Evolutionary conservation across 2,797 vertebrate genomes (phyloP).

Genomic region (Rhyacichthys aspro): DNA sequence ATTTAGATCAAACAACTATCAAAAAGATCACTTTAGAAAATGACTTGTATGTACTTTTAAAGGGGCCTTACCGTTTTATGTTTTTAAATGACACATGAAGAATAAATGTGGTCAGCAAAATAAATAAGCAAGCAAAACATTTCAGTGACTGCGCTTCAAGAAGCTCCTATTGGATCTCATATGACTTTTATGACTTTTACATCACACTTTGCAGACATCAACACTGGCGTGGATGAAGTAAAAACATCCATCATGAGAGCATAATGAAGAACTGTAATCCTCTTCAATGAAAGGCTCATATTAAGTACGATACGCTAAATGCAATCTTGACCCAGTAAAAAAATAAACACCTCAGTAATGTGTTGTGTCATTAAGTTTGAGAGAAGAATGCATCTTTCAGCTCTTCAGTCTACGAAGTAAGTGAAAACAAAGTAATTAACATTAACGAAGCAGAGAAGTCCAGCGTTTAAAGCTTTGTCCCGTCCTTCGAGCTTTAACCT

Average conservation of each 20-base stretch:
- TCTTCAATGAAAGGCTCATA: conserved; percentile 50
- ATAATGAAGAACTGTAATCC: conserved; percentile 71
- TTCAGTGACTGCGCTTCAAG: conserved; percentile 7
- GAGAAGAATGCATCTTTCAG: conserved; percentile 2
- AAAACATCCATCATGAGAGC: conserved; percentile 68
- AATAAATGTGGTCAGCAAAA: too few relatives aligned
- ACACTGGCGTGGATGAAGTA: conserved; percentile 63
- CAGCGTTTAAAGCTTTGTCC: too few relatives aligned
- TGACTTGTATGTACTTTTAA: too few relatives aligned
- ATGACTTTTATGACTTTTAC: conserved; percentile 42
- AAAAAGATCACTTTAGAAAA: too few relatives aligned
- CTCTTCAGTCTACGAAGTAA: background rate
- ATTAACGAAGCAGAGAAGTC: background rate
- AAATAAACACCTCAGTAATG: conserved; percentile 39
- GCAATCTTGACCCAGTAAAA: too few relatives aligned
- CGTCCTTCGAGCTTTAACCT: too few relatives aligned
- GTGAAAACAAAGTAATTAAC: conserved; percentile 1
- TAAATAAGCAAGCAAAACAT: conserved; percentile 2
- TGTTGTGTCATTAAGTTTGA: conserved; percentile 55
- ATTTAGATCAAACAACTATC: too few relatives aligned
- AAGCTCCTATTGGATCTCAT: background rate
- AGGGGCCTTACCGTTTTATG: too few relatives aligned
- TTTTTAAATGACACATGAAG: too few relatives aligned
- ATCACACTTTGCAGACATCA: conserved; percentile 38
- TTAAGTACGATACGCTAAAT: conserved; percentile 30